Conservation (phyloP, 2,113 vertebrate genomes). For the Lonchura striata region DNA sequence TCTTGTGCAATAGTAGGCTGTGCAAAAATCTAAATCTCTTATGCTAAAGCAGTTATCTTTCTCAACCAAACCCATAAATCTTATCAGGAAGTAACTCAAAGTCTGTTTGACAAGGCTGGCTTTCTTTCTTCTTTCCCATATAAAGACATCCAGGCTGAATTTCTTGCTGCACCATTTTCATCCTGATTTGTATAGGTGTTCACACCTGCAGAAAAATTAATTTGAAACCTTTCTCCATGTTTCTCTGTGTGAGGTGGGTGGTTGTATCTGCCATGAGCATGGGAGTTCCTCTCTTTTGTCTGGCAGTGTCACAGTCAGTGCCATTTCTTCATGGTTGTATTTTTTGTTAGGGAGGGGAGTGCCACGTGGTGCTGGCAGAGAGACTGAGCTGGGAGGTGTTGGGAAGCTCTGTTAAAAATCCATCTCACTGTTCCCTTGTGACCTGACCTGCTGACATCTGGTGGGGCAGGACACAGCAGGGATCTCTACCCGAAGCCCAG, state of each 20-base stretch:
- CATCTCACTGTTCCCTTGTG: background rate
- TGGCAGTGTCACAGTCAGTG: background rate
- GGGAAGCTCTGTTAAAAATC: background rate
- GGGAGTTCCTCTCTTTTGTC: background rate
- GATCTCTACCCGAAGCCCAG: background rate
- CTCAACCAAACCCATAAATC: background rate
- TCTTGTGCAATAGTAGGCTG: background rate
- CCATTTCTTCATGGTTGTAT: background rate
- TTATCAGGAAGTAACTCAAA: background rate
- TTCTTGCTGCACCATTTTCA: background rate
- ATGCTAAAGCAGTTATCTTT: background rate
- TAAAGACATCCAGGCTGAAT: background rate
- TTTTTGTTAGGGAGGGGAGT: background rate
- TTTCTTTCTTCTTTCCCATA: background rate
- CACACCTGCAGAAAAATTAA: background rate
- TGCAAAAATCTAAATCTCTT: background rate
- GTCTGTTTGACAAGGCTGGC: background rate
- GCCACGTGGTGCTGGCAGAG: rapidly evolving
- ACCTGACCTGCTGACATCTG: background rate
- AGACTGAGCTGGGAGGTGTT: background rate
- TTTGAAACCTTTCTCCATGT: background rate
- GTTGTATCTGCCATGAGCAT: rapidly evolving
- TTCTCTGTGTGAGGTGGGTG: background rate
- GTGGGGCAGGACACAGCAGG: background rate
- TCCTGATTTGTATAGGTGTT: background rate